These are phyloP conservation scores for Terrapene triunguis DNA, from an alignment of 2,113 vertebrate species.

Conservation along the genomic window DNA sequence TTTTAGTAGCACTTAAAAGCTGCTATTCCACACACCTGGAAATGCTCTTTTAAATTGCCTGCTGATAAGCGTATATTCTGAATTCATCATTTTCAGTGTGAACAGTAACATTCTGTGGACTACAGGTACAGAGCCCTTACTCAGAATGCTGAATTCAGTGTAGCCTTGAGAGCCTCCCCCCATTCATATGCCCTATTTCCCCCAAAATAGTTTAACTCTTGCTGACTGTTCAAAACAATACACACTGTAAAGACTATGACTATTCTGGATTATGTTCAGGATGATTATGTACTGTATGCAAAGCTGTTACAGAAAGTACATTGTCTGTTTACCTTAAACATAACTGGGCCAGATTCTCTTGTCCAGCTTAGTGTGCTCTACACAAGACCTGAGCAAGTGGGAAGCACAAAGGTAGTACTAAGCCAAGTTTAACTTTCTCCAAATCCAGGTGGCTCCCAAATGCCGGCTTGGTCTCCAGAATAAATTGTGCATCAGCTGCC, in stretches of 20 bases:
- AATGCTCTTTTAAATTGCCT: constrained; percentile 37
- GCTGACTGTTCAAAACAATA: background rate
- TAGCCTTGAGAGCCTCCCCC: background rate
- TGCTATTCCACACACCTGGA: background rate
- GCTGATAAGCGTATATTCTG: background rate
- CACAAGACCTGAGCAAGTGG: background rate
- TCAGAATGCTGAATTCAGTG: background rate
- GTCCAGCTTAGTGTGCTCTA: background rate
- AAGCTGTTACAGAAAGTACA: background rate
- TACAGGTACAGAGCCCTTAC: background rate
- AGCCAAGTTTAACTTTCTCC: background rate
- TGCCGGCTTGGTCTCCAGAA: background rate
- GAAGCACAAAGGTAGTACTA: background rate
- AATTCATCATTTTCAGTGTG: background rate
- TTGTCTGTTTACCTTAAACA: background rate
- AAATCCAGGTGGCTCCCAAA: background rate
- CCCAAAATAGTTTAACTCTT: background rate
- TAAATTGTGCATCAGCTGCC: background rate
- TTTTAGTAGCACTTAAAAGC: constrained; percentile 29
- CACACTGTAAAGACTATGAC: background rate
- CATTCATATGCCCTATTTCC: background rate
- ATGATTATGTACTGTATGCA: background rate
- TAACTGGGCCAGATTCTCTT: background rate
- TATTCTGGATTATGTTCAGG: background rate
- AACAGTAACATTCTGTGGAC: background rate